Base-by-base conservation (phyloP, 1,140 invertebrate species). In the Riptortus pedestris region DNA sequence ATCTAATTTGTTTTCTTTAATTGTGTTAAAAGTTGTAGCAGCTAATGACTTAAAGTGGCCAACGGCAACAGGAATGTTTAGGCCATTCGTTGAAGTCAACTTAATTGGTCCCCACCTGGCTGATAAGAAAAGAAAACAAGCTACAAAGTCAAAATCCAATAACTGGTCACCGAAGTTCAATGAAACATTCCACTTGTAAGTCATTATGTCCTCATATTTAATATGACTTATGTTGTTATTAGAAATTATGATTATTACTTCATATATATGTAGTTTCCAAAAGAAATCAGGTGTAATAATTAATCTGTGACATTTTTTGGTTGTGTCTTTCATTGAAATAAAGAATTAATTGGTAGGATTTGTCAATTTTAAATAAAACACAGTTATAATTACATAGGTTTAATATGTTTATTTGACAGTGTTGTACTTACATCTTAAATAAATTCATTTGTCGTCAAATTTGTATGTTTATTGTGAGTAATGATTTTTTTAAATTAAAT, bases 161-260 rank as follows among this genome's bases (percentile, higher is more conserved):
- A 96, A 93, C 74, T 96, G 93, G 93, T 96, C 95, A 65, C 97
- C 97, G 2, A 98, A 98, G 76, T 99, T 93, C 79, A 98, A 98
- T 79, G 96, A 99, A 78, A 97, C 91, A 16, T 98, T 98, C 77
- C 90, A 96, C 73, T 99, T 99, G 95, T 98, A 79, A 93, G 93
- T 91, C n/a, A 5, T 31, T 62, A 22, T 26, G 4, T 70, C 67
- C 60, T 66, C 57, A 16, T 47, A 47, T 4, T 47, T n/a, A 18
- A 47, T 47, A 38, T 9, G 16, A 5, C 33, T 38, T 5, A n/a
- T n/a, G n/a, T n/a, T n/a, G n/a, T n/a, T n/a, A n/a, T n/a, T n/a
- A n/a, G n/a, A n/a, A n/a, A n/a, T n/a, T n/a, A n/a, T n/a, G n/a
- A n/a, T n/a, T n/a, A 38, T 9, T 38, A 9, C 7, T 38, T 38